Evolutionary conservation across 2,797 vertebrate species (phyloP), one percentile per base, ranked within the genome.

Genomic region (Coendou prehensilis): DNA sequence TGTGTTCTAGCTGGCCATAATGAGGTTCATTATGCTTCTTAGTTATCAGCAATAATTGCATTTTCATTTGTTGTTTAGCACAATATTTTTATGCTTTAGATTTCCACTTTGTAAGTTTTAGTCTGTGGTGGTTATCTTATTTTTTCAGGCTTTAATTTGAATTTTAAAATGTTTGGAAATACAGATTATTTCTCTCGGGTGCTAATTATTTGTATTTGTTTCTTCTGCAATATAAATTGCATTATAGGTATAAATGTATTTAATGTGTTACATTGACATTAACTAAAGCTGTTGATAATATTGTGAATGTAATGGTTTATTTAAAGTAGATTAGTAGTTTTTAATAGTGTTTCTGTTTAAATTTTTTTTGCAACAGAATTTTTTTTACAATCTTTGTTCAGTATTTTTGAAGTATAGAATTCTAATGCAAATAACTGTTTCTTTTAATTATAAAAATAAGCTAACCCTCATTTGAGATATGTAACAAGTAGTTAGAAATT

Each of bases 131-230:
- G n/a, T 88, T 81, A 85, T 85, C 57, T 73, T 91, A 52, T 71
- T 87, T 95, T 94, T 91, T 71, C 37, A 92, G 71, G 84, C 9
- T 59, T 78, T 85, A 90, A 85, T 92, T 92, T 96, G 45, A 91
- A 87, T 90, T 96, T 90, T 63, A 96, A 95, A 96, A 88, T 96
- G 67, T 69, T 94, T 95, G 78, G 33, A 81, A 93, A 94, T 73
- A 47, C 10, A 67, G n/a, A 94, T 92, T 92, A n/a, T 67, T 94
- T 94, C 64, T 95, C 54, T 82, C n/a, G 79, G 14, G 47, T 91
- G 28, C 75, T 97, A 82, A 85, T 97, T 95, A 71, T 81, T 96
- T 83, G 23, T 81, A 89, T 96, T 96, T 97, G 45, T 90, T 84
- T 87, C 26, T 76, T 57, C 17, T 88, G 18, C 91, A 57, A 54